Percentiles rank a stretch among this genome's conserved stretches.
These are phyloP conservation scores for Ariopsis seemanni DNA, from an alignment of 2,113 vertebrate species.

Conservation along the genomic window DNA sequence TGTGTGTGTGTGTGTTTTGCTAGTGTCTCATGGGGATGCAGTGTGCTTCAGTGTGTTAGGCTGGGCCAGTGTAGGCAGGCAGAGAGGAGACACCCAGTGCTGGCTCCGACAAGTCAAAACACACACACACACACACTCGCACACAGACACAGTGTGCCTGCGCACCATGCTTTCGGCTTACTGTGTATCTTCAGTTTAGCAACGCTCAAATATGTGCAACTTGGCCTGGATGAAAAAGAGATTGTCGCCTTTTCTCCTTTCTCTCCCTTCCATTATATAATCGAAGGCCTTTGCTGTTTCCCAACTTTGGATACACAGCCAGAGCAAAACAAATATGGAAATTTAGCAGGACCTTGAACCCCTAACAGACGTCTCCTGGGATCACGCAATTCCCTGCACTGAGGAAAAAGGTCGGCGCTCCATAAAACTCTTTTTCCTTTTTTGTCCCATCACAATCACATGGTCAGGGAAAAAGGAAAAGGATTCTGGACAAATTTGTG, in stretches of 20 bases:
- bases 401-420: conserved; percentile 56
- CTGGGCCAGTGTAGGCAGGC: conserved; percentile 42
- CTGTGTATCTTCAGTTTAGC: conserved; percentile 20
- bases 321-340: conserved; percentile 50
- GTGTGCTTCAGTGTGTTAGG: conserved; percentile 35
- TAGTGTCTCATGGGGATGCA: conserved; percentile 31
- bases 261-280: background rate
- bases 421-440: conserved; percentile 38
- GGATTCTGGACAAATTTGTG: conserved; percentile 3
- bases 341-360: conserved; percentile 54
- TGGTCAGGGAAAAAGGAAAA: conserved; percentile 4
- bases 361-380: conserved; percentile 52
- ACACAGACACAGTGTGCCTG: conserved; percentile 28
- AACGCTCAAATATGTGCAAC: background rate
- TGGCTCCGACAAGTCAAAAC: conserved; percentile 43
- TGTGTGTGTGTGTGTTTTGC: conserved; percentile 25
- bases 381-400: conserved; percentile 44
- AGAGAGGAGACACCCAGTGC: conserved; percentile 45
- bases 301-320: conserved; percentile 47
- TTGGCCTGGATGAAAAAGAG: conserved; percentile 12
- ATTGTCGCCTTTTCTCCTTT: background rate
- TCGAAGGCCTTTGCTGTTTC: conserved; percentile 6
- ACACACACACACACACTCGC: conserved; percentile 15
- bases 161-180: conserved; percentile 33
- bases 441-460: conserved; percentile 27